These are phyloP conservation scores for Metridium senile DNA, from an alignment of 92 coral and sea anemone genomes.

Conservation along the genomic window DNA sequence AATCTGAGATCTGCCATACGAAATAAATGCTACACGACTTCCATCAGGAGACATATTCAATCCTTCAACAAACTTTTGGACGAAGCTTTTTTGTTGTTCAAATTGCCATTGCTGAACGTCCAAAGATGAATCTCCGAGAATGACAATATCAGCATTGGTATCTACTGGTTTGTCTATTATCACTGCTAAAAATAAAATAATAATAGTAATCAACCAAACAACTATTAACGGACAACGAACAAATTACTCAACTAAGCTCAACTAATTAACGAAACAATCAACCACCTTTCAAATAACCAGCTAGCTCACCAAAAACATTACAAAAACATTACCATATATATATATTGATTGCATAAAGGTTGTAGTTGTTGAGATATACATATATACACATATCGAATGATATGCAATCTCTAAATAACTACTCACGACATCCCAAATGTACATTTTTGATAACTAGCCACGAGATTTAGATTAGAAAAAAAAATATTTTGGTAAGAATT, in stretches of 20 bases:
- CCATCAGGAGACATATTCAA: slow-evolving; percentile 71
- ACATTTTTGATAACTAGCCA: too few species aligned
- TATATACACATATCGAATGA: not conserved
- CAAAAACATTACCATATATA: too few species aligned
- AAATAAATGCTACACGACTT: slow-evolving; percentile 75
- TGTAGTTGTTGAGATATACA: not conserved
- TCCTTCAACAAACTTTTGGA: slow-evolving; percentile 51
- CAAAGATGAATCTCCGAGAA: slow-evolving; percentile 79
- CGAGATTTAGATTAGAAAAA: too few species aligned
- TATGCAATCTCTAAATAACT: too few species aligned
- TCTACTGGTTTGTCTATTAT: slow-evolving; percentile 24
- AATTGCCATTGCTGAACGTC: slow-evolving; percentile 65
- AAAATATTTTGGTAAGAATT: too few species aligned
- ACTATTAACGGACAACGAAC: too few species aligned
- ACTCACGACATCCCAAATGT: too few species aligned
- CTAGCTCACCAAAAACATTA: too few species aligned
- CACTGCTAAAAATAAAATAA: slow-evolving; percentile 1
- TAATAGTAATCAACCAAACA: not conserved
- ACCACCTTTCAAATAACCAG: too few species aligned
- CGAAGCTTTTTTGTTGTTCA: slow-evolving; percentile 66
- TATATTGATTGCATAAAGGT: not conserved
- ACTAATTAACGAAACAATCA: too few species aligned
- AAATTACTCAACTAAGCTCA: too few species aligned
- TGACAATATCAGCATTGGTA: slow-evolving; percentile 68
- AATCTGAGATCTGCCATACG: slow-evolving; percentile 62